phyloP scores from a whole-genome alignment of 1,140 invertebrate genomes.

The Zaprionus davidi region DNA sequence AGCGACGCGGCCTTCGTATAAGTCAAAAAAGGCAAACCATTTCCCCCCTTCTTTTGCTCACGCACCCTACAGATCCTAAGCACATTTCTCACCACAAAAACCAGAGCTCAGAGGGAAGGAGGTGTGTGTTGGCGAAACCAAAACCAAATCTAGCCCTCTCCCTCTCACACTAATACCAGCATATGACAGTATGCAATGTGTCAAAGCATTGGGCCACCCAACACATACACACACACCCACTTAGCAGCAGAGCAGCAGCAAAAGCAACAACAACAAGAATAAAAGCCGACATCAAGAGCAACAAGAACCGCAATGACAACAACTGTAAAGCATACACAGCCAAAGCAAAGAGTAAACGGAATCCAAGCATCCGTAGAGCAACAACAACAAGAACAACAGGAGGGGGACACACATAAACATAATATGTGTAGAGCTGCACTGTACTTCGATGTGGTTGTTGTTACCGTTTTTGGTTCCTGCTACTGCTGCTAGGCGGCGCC shows the following conservation, averaged over 20 bases:
- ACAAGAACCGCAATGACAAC: conserved; percentile 77
- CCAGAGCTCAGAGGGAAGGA: conserved; percentile 30
- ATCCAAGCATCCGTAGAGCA: conserved; percentile 63
- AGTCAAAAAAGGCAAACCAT: conserved; percentile 41
- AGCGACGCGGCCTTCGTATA: conserved; percentile 53
- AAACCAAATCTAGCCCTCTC: conserved; percentile 30
- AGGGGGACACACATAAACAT: conserved; percentile 49
- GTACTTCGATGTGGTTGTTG: conserved; percentile 55
- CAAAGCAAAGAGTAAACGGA: conserved; percentile 65
- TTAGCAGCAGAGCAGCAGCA: conserved; percentile 36
- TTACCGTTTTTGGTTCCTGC: conserved; percentile 30
- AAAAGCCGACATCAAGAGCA: conserved; percentile 61
- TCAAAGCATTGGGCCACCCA: conserved; percentile 52
- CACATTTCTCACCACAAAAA: conserved; percentile 59
- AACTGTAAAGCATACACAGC: conserved; percentile 62
- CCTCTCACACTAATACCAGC: conserved; percentile 7
- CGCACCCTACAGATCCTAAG: conserved; percentile 47
- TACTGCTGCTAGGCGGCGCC: conserved; percentile 63
- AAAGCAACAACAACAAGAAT: conserved; percentile 15
- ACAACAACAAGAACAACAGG: conserved; percentile 41
- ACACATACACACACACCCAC: conserved; percentile 41
- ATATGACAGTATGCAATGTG: conserved; percentile 59
- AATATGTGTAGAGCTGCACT: conserved; percentile 71
- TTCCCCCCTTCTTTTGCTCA: background rate
- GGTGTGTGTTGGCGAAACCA: conserved; percentile 29